Conservation (phyloP, 2,888 invertebrate genomes). For the Plutella xylostella region DNA sequence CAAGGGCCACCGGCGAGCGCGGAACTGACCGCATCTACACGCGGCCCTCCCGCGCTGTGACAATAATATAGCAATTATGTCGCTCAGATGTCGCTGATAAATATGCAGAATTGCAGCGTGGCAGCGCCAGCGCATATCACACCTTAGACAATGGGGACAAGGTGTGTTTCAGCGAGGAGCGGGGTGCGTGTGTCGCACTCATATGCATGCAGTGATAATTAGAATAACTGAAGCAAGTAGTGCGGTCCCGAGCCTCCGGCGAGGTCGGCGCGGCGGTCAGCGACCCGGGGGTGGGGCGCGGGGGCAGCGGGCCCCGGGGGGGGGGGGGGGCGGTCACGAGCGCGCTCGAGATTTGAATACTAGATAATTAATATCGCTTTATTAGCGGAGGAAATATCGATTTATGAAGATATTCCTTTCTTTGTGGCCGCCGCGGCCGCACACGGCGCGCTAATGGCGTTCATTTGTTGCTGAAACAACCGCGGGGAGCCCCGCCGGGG, state of each 20-base stretch:
- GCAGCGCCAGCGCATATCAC: too few relatives aligned
- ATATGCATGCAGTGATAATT: constrained; percentile 13
- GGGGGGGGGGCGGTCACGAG: constrained; percentile 37
- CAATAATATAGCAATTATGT: constrained; percentile 8
- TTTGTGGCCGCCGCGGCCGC: constrained; percentile 38
- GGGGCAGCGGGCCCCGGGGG: background rate
- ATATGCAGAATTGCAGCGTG: too few relatives aligned
- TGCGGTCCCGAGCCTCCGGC: background rate
- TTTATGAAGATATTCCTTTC: constrained; percentile 58
- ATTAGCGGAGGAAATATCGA: constrained; percentile 62
- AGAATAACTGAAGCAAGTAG: too few relatives aligned
- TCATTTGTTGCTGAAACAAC: constrained; percentile 4
- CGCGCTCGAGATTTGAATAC: constrained; percentile 38
- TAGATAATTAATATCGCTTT: constrained; percentile 69
- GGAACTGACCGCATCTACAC: background rate
- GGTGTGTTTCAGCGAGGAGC: too few relatives aligned
- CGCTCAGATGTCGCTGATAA: constrained; percentile 3
- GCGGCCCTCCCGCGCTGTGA: background rate
- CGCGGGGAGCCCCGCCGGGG: constrained; percentile 2
- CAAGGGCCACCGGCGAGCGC: too few relatives aligned
- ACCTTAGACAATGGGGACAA: too few relatives aligned
- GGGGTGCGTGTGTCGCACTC: constrained; percentile 8
- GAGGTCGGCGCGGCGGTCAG: too few relatives aligned
- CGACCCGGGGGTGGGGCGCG: background rate
- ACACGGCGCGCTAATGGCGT: too few relatives aligned